Conservation (phyloP, 2,888 invertebrate genomes). For the Lordiphosa fenestrarum region DNA sequence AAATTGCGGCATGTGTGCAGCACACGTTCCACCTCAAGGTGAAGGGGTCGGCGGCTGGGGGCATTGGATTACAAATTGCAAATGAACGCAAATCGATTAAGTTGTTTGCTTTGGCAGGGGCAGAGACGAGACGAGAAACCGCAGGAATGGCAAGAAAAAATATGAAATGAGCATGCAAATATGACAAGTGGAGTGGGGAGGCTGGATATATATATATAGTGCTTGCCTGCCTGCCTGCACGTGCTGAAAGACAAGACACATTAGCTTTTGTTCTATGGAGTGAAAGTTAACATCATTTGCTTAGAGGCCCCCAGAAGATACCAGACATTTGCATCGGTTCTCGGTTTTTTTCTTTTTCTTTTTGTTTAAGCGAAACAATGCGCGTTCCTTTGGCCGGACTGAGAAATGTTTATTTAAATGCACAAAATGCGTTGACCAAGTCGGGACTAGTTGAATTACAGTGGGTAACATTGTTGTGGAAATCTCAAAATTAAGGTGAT, state of each 20-base stretch:
- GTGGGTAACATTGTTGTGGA: slow-evolving; percentile 1
- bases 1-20: slow-evolving; percentile 64
- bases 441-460: slow-evolving; percentile 24
- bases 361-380: slow-evolving; percentile 51
- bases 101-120: slow-evolving; percentile 49
- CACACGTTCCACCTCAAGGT: slow-evolving; percentile 33
- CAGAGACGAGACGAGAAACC: not conserved
- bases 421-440: slow-evolving; percentile 59
- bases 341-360: slow-evolving; percentile 18
- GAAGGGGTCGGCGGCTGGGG: slow-evolving; percentile 9
- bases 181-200: slow-evolving; percentile 18
- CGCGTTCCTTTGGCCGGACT: slow-evolving; percentile 37
- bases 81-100: slow-evolving; percentile 73
- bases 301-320: slow-evolving; percentile 13
- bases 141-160: slow-evolving; percentile 32
- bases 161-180: slow-evolving; percentile 70
- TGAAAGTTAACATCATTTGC: slow-evolving; percentile 43
- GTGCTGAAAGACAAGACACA: slow-evolving; percentile 53
- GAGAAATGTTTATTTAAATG: slow-evolving; percentile 73
- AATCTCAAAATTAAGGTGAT: no score
- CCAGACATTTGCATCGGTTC: slow-evolving; percentile 25
- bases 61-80: slow-evolving; percentile 65
- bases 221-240: slow-evolving; percentile 37
- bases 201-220: not conserved
- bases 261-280: slow-evolving; percentile 55